Evolutionary conservation across 2,888 invertebrate species (phyloP).

Genomic region (Acleris literana): DNA sequence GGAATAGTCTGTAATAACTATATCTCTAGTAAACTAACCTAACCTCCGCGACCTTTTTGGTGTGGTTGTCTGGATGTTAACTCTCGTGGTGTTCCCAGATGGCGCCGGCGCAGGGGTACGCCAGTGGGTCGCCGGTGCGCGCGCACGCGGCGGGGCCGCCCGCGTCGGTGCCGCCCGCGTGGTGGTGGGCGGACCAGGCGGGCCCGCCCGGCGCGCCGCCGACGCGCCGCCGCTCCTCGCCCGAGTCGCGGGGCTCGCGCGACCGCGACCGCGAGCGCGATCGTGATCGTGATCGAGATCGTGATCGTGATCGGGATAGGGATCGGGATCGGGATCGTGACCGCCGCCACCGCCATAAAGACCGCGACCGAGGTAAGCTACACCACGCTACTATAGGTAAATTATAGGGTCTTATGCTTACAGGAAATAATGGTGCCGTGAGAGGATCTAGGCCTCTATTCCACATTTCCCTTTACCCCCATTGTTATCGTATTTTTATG

Average conservation of each 20-base stretch:
- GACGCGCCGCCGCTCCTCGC: slow-evolving; percentile 66
- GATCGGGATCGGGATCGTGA: too few species aligned
- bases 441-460: too few species aligned
- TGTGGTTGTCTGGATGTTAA: too few species aligned
- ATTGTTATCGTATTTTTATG: too few species aligned
- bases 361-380: slow-evolving; percentile 53
- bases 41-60: too few species aligned
- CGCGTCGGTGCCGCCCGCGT: slow-evolving; percentile 66
- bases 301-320: too few species aligned
- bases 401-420: not conserved
- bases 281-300: slow-evolving; percentile 38
- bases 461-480: too few species aligned
- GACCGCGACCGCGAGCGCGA: slow-evolving; percentile 54
- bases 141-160: slow-evolving; percentile 65
- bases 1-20: too few species aligned
- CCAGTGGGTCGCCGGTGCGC: slow-evolving; percentile 55
- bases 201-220: slow-evolving; percentile 45
- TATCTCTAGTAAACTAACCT: too few species aligned
- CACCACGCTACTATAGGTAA: not conserved
- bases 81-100: slow-evolving; percentile 38
- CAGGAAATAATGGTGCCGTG: too few species aligned
- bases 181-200: slow-evolving; percentile 56
- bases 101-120: slow-evolving; percentile 42
- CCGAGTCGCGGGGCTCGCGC: slow-evolving; percentile 62
- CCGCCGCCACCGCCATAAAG: slow-evolving; percentile 48